Percentiles rank a stretch among this genome's conserved stretches.
phyloP scores from a whole-genome alignment of 1,140 invertebrate species.

The Semibalanus balanoides region DNA sequence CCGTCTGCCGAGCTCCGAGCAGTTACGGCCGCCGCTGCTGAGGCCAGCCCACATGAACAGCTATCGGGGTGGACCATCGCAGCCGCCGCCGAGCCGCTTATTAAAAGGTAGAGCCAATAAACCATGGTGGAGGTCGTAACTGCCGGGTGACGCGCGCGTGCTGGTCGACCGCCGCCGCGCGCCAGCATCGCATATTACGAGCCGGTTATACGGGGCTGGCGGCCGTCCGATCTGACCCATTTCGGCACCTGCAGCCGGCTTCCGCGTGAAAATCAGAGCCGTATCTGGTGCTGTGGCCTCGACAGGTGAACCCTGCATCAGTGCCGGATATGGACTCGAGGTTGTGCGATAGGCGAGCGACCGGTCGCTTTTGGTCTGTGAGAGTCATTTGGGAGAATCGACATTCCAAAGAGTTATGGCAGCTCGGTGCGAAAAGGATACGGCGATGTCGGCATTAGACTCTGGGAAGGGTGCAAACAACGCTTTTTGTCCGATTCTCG shows the following conservation, averaged over 20 bases:
- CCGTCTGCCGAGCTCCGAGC: neutral
- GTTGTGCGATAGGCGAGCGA: too few species aligned
- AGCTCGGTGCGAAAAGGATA: neutral
- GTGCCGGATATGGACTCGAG: too few species aligned
- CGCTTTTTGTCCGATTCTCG: neutral
- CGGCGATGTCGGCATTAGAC: neutral
- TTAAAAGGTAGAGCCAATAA: constrained; percentile 1
- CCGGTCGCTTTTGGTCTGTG: too few species aligned
- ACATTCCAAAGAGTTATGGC: too few species aligned
- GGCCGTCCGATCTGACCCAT: neutral
- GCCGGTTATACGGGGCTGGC: neutral
- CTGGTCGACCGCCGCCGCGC: too few species aligned
- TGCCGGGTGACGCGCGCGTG: neutral
- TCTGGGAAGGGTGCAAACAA: neutral
- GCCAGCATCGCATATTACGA: neutral
- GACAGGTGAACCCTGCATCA: too few species aligned
- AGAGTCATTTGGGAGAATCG: too few species aligned
- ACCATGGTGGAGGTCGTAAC: neutral
- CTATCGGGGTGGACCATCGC: neutral
- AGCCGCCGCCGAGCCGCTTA: neutral
- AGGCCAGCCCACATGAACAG: neutral
- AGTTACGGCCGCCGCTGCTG: neutral
- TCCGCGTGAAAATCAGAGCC: neutral
- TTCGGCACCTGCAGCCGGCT: neutral
- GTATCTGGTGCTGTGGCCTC: too few species aligned